phyloP scores from a whole-genome alignment of 2,113 vertebrate species.

The Cervus canadensis region DNA sequence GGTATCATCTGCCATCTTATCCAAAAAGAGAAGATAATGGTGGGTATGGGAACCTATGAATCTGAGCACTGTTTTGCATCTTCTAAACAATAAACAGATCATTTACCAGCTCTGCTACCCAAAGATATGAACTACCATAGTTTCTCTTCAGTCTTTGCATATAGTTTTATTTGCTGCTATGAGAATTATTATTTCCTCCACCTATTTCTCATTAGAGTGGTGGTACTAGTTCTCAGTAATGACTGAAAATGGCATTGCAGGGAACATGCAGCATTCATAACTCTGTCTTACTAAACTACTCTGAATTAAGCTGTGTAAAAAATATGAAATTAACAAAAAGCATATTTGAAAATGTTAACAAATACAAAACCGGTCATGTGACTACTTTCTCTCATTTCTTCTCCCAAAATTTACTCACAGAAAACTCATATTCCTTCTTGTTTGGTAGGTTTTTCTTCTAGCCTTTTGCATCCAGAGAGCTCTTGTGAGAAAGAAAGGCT shows the following conservation, averaged over 20 bases:
- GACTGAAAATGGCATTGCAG: slow-evolving; percentile 53
- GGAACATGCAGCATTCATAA: slow-evolving; percentile 15
- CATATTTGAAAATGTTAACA: slow-evolving; percentile 70
- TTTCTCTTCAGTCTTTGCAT: slow-evolving; percentile 47
- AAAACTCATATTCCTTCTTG: background rate
- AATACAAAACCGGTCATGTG: slow-evolving; percentile 54
- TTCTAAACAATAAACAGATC: slow-evolving; percentile 12
- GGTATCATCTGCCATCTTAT: background rate
- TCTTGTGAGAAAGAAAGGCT: slow-evolving; percentile 69
- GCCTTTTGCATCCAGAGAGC: slow-evolving; percentile 10
- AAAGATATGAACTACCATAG: background rate
- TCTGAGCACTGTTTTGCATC: background rate
- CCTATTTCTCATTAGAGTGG: slow-evolving; percentile 7
- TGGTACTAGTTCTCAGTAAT: slow-evolving; percentile 21
- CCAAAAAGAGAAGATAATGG: slow-evolving; percentile 24
- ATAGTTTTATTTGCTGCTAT: slow-evolving; percentile 48
- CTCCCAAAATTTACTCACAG: background rate
- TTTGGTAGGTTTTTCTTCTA: slow-evolving; percentile 47
- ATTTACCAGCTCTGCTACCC: background rate
- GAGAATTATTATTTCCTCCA: slow-evolving; percentile 31
- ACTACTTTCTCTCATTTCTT: background rate
- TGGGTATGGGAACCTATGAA: background rate
- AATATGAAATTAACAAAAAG: slow-evolving; percentile 69
- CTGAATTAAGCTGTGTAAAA: slow-evolving; percentile 52
- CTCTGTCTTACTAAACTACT: slow-evolving; percentile 43